Evolutionary conservation across 2,888 invertebrate genomes (phyloP).

Genomic region (Drosophila suboccidentalis): DNA sequence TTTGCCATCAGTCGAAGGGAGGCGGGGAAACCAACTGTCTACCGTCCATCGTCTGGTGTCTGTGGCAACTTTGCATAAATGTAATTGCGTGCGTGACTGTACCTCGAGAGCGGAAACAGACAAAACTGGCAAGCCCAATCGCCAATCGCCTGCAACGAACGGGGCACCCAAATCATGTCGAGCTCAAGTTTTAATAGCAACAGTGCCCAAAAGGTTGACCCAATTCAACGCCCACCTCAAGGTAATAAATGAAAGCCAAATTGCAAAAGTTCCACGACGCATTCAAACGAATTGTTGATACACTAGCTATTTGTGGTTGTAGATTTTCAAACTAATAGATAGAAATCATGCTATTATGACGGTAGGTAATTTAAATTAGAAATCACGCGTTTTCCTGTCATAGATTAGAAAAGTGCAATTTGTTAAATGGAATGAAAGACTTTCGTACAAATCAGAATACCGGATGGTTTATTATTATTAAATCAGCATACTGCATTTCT

Average conservation of each 20-base stretch:
- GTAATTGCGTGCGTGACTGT: constrained; percentile 49
- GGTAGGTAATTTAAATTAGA: too few relatives aligned
- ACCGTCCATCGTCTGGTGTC: constrained; percentile 4
- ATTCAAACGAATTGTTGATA: not conserved
- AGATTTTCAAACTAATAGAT: too few relatives aligned
- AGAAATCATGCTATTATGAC: too few relatives aligned
- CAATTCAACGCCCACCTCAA: constrained; percentile 53
- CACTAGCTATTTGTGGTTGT: not conserved
- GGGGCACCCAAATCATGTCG: constrained; percentile 60
- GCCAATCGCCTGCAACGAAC: constrained; percentile 12
- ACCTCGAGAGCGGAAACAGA: constrained; percentile 58
- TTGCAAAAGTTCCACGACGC: not conserved
- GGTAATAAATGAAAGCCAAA: constrained; percentile 40
- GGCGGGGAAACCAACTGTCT: not conserved
- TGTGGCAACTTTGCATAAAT: constrained; percentile 40
- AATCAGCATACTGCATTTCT: too few relatives aligned
- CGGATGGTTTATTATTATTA: too few relatives aligned
- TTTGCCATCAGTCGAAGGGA: constrained; percentile 42
- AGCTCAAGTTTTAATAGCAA: constrained; percentile 47
- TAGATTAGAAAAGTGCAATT: too few relatives aligned
- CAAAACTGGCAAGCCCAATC: constrained; percentile 19
- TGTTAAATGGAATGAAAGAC: too few relatives aligned
- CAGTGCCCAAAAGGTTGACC: constrained; percentile 63
- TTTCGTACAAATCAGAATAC: too few relatives aligned
- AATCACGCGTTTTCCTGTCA: too few relatives aligned